Base-by-base conservation (phyloP, 2,113 vertebrate species). In the Notiomystis cincta region DNA sequence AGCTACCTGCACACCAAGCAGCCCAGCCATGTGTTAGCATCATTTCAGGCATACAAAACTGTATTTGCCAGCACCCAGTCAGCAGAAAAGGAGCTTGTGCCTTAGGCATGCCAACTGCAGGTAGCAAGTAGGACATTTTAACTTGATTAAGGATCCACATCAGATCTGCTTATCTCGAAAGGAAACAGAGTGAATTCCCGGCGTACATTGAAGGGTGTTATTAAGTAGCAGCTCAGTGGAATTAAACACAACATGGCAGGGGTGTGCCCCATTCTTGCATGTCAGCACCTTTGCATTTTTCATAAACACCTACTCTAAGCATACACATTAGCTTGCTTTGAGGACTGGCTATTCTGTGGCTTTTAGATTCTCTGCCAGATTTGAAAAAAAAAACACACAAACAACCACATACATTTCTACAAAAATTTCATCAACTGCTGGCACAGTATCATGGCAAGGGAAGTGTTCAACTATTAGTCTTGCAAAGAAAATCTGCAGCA, bases 161-260 rank as follows among this genome's bases (percentile, higher is more conserved):
- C 44, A 57, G 13, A 27, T 22, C 38, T 31, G 5, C 20, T 11
- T 54, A 50, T 53, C n/a, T 42, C 5, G 2, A 65, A 76, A 72
- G 24, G 33, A 50, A 65, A 54, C 17, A 53, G 62, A 69, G n/a
- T 10, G 2, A 62, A 76, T 56, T 78, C 30, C 33, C 33, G 40
- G 22, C 0, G 2, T 28, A 11, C 0, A 0, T 3, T 56, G 40
- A 54, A 82, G 31, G 40, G 17, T 31, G 31, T 37, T 15, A 58
- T 70, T 88, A 90, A 76, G 37, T 3, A 83, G 40, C 72, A 47
- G 13, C 45, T 56, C 38, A 25, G 54, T 30, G 35, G 33, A 75
- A 71, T 28, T 15, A 71, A 66, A 70, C 8, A 38, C 20, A 77
- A 25, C 9, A 28, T 2, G 1, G 40, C 47, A 85, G 27, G 15